Conservation (phyloP, 1,140 invertebrate species). For the Harpegnathos saltator region DNA sequence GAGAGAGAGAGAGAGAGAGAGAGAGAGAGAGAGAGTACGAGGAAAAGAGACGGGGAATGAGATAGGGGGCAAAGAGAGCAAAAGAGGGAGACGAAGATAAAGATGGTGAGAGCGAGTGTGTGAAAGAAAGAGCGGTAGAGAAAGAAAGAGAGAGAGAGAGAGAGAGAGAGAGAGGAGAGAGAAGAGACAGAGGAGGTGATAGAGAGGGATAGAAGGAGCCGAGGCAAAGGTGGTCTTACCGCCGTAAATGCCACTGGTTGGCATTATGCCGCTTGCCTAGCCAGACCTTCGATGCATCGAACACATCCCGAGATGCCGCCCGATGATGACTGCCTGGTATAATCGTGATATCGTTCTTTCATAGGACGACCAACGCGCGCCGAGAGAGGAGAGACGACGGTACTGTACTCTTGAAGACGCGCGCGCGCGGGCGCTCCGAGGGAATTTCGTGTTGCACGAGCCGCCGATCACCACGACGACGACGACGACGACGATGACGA, state of each 20-base stretch:
- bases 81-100: conserved; percentile 43
- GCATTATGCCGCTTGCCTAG: conserved; percentile 82
- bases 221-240: conserved; percentile 82
- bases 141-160: conserved; percentile 49
- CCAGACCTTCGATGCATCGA: conserved; percentile 83
- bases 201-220: conserved; percentile 54
- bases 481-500: too few species aligned
- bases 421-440: conserved; percentile 49
- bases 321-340: conserved; percentile 76
- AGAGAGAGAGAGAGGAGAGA: conserved; percentile 36
- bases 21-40: conserved; percentile 66
- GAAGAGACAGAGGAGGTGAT: conserved; percentile 52
- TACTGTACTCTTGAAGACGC: too few species aligned
- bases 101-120: conserved; percentile 16
- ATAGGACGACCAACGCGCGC: conserved; percentile 11
- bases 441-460: conserved; percentile 71
- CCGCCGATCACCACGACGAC: too few species aligned
- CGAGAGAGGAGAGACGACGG: conserved; percentile 41
- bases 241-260: conserved; percentile 86
- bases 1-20: conserved; percentile 51
- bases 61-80: conserved; percentile 51
- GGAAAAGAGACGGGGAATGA: conserved; percentile 64
- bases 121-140: conserved; percentile 14
- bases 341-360: conserved; percentile 77
- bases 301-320: conserved; percentile 74